phyloP scores from a whole-genome alignment of 2,888 invertebrate genomes.

The Pheosia gnoma region DNA sequence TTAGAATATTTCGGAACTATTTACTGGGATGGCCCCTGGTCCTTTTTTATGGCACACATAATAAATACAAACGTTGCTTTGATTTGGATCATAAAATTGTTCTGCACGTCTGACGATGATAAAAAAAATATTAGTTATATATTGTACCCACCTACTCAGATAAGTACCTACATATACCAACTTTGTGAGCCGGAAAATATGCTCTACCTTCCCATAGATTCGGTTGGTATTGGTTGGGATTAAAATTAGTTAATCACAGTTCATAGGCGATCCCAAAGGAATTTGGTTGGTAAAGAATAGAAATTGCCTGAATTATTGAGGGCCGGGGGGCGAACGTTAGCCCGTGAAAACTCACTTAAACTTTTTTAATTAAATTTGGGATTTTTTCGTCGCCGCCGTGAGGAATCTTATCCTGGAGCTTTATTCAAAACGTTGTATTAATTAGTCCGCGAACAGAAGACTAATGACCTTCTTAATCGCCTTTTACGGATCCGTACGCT shows the following conservation, averaged over 20 bases:
- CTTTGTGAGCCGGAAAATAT: no score
- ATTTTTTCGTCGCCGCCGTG: constrained; percentile 67
- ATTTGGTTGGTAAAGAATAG: constrained; percentile 65
- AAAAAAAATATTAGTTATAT: no score
- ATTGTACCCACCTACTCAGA: no score
- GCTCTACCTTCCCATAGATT: not conserved
- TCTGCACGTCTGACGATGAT: no score
- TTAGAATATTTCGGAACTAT: no score
- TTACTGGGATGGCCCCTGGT: no score
- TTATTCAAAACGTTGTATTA: constrained; percentile 80
- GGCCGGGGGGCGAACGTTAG: constrained; percentile 65
- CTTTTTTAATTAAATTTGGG: constrained; percentile 83
- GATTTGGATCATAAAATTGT: no score
- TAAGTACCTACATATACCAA: no score
- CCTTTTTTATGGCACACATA: no score
- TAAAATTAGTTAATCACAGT: constrained; percentile 50
- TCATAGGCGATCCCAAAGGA: constrained; percentile 46
- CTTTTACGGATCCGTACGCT: constrained; percentile 62
- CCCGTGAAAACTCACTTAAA: constrained; percentile 82
- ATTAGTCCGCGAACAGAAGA: constrained; percentile 70
- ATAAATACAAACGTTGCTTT: no score
- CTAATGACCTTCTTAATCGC: constrained; percentile 73
- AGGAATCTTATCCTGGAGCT: constrained; percentile 69
- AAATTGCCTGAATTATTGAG: constrained; percentile 75
- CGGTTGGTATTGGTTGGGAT: not conserved